Evolutionary conservation across 2,113 vertebrate species (phyloP), one percentile per base, ranked within the genome.

Genomic region (Myodes glareolus): DNA sequence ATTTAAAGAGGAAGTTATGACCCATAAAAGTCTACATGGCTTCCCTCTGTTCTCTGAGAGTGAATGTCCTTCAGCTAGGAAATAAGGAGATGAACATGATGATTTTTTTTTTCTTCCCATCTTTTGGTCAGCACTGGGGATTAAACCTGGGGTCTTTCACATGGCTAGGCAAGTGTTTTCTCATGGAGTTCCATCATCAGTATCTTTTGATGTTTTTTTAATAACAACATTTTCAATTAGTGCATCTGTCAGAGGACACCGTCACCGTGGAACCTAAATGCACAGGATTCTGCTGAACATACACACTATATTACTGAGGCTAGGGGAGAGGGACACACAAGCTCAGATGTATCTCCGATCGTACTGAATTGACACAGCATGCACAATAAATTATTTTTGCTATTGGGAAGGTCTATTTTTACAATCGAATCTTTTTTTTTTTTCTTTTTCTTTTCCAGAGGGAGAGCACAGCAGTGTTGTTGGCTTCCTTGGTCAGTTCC

Each of bases 1-100:
- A 42, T 36, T 68, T 93, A 36, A 58, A 86, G 58, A 75, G 90
- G 70, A 96, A 89, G 55, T 91, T 31, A 77, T 82, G 31, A 21
- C 36, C 13, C 39, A 47, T 52, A 81, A 23, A n/a, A 90, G 36
- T 45, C 31, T 85, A 13, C 61, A 19, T 19, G 17, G 7, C 67
- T 25, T 72, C 17, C 42, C 10, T 88, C 27, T 10, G 33, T 65
- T 31, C 25, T 86, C 17, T 73, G 45, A 92, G 87, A 25, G 13
- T 77, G 67, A 80, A 50, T 12, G 8, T 42, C 0, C 17, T 91
- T 72, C 58, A 85, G 33, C 11, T n/a, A 81, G 16, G 63, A 45
- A 33, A 47, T 70, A 55, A 86, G 73, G n/a, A 52, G 42, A 52
- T 42, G 27, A 52, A 92, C 68, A 73, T 80, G 27, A 13, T 39